Evolutionary conservation across 2,888 invertebrate species (phyloP).

Genomic region (Hololepta plana): DNA sequence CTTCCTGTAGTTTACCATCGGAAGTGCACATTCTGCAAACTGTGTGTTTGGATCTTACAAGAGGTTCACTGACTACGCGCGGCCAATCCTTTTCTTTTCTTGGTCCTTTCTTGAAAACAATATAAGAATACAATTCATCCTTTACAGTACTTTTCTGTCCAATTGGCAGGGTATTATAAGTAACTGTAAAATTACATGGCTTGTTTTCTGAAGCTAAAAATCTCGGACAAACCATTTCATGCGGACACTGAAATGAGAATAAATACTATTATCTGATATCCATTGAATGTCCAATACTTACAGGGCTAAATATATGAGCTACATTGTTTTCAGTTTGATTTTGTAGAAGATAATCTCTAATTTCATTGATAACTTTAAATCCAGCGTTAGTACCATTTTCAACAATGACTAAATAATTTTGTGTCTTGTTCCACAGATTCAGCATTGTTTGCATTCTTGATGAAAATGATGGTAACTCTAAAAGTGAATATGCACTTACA

Average conservation of each 20-base stretch:
- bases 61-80: conserved; percentile 52
- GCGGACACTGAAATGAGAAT: conserved; percentile 49
- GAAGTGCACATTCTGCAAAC: conserved; percentile 64
- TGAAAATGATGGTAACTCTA: conserved; percentile 55
- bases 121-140: conserved; percentile 54
- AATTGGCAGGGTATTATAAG: conserved; percentile 38
- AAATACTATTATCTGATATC: no score
- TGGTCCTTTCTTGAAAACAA: conserved; percentile 63
- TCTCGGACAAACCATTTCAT: conserved; percentile 62
- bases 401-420: conserved; percentile 61
- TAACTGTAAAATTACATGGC: conserved; percentile 62
- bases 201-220: conserved; percentile 39
- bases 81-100: conserved; percentile 42
- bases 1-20: conserved; percentile 53
- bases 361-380: conserved; percentile 62
- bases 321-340: conserved; percentile 23
- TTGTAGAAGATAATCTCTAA: conserved; percentile 60
- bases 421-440: conserved; percentile 75
- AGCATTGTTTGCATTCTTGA: conserved; percentile 49
- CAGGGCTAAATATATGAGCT: conserved; percentile 60
- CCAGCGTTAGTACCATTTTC: conserved; percentile 74
- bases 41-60: conserved; percentile 49
- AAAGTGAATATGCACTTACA: conserved; percentile 58
- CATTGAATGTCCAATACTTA: conserved; percentile 25
- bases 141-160: conserved; percentile 26